Evolutionary conservation across 2,797 vertebrate genomes (phyloP), one percentile per base, ranked within the genome.

Genomic region (Buphagus erythrorhynchus): DNA sequence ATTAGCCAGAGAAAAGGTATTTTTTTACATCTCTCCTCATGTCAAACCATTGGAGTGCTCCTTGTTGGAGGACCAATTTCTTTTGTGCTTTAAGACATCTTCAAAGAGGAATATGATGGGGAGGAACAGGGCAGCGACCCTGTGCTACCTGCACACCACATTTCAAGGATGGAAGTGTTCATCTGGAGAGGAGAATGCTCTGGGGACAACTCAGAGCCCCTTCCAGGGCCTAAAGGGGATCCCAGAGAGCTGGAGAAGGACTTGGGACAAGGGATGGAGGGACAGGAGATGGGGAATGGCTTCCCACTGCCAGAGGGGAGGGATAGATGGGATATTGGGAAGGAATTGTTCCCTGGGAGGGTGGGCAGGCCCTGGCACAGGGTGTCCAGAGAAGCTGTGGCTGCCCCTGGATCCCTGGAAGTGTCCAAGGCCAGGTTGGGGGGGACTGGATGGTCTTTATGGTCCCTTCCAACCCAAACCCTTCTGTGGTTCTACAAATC

Each of bases 191-290:
- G 8, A n/a, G 25, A 62, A 42, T 10, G 11, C 17, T 71, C 35
- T 1, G 0, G 31, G 14, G 17, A 16, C 1, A 55, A 0, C 35
- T 35, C 11, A 28, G 26, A 55, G 31, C 17, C 17, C 9, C 25
- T 62, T 8, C 3, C 55, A 54, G 14, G 0, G 14, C 17, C 17
- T 31, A 7, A 42, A 69, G 35, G 17, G 29, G 9, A 5, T 33
- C 33, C 46, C 6, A 5, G 11, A 62, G 20, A 69, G 4, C 20
- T 62, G 48, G 17, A 31, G 26, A 68, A 22, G n/a, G 31, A 38
- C 28, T 33, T 0, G 8, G 28, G 15, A 59, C 28, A 54, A 62
- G 20, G 28, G 3, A 3, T 22, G 18, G 48, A 55, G 31, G 1
- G 42, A 3, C 17, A 42, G 42, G 13, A 48, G 24, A 12, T 2